A percentile compares a stretch with the other conserved stretches of the same genome.
Evolutionary conservation across 2,888 invertebrate genomes (phyloP).

Genomic region (Euzetes globulus): DNA sequence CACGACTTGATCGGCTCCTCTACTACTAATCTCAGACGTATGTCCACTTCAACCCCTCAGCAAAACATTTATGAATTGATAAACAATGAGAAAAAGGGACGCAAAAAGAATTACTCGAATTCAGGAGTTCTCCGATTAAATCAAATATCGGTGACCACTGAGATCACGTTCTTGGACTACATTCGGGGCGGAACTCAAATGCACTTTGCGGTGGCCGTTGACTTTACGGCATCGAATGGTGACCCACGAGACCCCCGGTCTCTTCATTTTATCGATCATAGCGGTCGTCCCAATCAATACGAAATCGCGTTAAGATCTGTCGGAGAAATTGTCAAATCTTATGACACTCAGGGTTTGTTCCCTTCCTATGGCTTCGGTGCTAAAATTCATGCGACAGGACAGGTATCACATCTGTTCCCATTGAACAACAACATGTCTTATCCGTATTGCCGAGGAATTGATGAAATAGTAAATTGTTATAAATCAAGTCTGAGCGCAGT

Average conservation of each 20-base stretch:
- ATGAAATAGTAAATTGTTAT: conserved; percentile 53
- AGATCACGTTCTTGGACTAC: conserved; percentile 54
- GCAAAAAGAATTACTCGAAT: not conserved
- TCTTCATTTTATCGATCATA: conserved; percentile 48
- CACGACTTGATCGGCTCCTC: conserved; percentile 52
- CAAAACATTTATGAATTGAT: conserved; percentile 45
- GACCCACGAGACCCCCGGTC: conserved; percentile 47
- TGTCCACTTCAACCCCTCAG: conserved; percentile 45
- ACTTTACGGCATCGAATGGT: conserved; percentile 52
- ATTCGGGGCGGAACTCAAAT: conserved; percentile 53
- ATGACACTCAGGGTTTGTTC: conserved; percentile 53
- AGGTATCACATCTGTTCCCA: conserved; percentile 52
- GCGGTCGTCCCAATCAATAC: conserved; percentile 47
- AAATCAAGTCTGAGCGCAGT: conserved; percentile 51
- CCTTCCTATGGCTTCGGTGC: conserved; percentile 55
- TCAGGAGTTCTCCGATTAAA: not conserved
- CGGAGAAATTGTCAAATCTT: conserved; percentile 50
- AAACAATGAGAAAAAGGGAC: not conserved
- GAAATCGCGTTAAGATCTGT: conserved; percentile 49
- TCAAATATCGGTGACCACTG: conserved; percentile 40
- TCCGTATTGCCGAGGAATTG: conserved; percentile 52
- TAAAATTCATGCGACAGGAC: conserved; percentile 50
- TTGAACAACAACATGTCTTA: conserved; percentile 53
- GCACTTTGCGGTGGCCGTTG: conserved; percentile 50
- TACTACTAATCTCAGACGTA: conserved; percentile 49